Base-by-base conservation (phyloP, 1,140 invertebrate genomes). In the Leptinotarsa texana region DNA sequence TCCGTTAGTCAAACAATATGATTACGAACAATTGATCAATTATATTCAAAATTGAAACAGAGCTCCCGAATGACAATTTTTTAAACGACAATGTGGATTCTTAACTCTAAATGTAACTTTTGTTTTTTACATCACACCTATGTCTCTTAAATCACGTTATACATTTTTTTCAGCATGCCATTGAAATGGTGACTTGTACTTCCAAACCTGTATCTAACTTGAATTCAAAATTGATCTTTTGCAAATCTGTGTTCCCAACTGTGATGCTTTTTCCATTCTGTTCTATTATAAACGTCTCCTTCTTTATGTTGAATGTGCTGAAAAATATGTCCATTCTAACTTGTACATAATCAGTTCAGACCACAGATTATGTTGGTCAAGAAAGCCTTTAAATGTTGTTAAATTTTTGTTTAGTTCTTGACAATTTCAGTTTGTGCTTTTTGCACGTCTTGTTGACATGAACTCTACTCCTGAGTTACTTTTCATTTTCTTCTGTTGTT, bases 131-230 rank as follows among this genome's bases (percentile, higher is more conserved):
- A 24, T 67, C 68, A 65, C 73, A 61, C 66, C 24, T 72, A 42
- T 66, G 42, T 72, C n/a, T 47, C 63, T 67, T 27, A 33, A 18
- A 22, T 49, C 63, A 72, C 57, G 21, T 57, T 75, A 51, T 68
- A 33, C n/a, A 49, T 73, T 63, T 68, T 75, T 73, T 74, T 72
- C 67, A 78, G 79, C 79, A 80, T 80, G 79, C 74, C 72, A 78
- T 79, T 77, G 21, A 73, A 81, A 57, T 57, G 81, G 82, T 83
- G 82, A 83, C 81, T 78, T 81, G 82, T 83, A 83, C 82, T 83
- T 82, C 82, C 79, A 83, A 83, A 83, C 78, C 82, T 82, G 76
- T 80, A 77, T 74, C 71, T 74, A 18, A 27, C n/a, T 57, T 33
- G 47, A 48, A 67, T 67, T 48, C 42, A 22, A 65, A 66, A 24